A percentile compares a stretch with the other conserved stretches of the same genome.
Conservation (phyloP, 2,888 invertebrate genomes). For the Esperia sulphurella region DNA sequence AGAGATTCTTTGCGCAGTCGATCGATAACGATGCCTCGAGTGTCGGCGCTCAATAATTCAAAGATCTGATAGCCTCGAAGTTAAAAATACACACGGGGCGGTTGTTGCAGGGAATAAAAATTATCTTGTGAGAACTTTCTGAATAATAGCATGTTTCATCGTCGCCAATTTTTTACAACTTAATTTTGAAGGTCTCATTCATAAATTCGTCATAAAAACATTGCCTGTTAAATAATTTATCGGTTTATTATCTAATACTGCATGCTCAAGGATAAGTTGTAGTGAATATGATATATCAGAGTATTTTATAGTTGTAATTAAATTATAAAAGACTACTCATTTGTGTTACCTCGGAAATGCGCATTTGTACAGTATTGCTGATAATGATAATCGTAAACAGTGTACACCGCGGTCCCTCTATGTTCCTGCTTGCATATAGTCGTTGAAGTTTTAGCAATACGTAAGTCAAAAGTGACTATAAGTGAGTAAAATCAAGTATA, state of each 20-base stretch:
- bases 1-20: neutral
- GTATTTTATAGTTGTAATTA: neutral
- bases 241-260: neutral
- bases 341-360: neutral
- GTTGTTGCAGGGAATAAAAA: neutral
- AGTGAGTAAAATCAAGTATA: no score
- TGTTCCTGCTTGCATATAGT: no score
- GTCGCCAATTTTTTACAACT: neutral
- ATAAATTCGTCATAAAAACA: neutral
- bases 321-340: neutral
- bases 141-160: neutral
- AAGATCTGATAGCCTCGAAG: constrained; percentile 6
- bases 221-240: constrained; percentile 1
- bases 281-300: neutral
- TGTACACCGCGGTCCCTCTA: no score
- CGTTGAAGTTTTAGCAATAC: no score
- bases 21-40: constrained; percentile 7
- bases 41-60: constrained; percentile 9
- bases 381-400: no score
- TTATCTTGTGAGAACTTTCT: constrained; percentile 4
- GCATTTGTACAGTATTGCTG: no score
- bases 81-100: constrained; percentile 1
- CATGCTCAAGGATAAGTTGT: neutral
- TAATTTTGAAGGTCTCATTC: neutral
- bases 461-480: no score